Evolutionary conservation across 1,140 invertebrate species (phyloP), one percentile per base, ranked within the genome.

Genomic region (Pristionchus pacificus): DNA sequence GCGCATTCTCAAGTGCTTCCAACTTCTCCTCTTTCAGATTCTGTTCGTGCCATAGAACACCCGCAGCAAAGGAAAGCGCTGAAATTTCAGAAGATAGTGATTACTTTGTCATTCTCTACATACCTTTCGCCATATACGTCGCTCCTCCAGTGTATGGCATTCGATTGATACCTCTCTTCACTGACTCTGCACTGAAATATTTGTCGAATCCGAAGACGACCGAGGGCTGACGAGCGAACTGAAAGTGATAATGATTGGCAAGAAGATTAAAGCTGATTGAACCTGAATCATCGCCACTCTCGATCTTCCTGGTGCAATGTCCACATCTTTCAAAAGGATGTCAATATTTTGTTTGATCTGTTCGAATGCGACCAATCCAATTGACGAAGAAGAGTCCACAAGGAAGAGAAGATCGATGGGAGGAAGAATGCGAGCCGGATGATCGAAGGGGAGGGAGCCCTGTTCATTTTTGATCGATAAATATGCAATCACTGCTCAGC

Each of bases 101-200:
- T 10, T 10, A 49, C 19, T 6, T 49, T 19, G 6, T 49, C 6
- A 10, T 49, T 49, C 6, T 49, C 38, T 49, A 49, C 19, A 49
- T 49, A 49, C 38, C 38, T 76, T 80, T 80, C 1, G 79, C 80
- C 10, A 80, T 67, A 68, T 78, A 82, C 1, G 79, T 80, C 19
- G 80, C 66, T 1, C 79, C 80, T 60, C 79, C 79, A 2, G 78
- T 62, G 61, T 80, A 80, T 1, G 79, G 79, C 67, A 80, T 74
- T 74, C 77, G 57, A 55, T 63, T 57, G 1, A 80, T 65, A 10
- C 78, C 79, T 6, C 38, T 6, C 19, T 49, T 49, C 38, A 49
- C 38, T 6, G 38, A 49, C 6, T 49, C 38, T 6, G 19, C 6
- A 49, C 38, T 49, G 38, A 49, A 79, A 32, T 76, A 79, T 29